Conservation (phyloP, 2,888 invertebrate species). For the Amphimallon solstitiale region DNA sequence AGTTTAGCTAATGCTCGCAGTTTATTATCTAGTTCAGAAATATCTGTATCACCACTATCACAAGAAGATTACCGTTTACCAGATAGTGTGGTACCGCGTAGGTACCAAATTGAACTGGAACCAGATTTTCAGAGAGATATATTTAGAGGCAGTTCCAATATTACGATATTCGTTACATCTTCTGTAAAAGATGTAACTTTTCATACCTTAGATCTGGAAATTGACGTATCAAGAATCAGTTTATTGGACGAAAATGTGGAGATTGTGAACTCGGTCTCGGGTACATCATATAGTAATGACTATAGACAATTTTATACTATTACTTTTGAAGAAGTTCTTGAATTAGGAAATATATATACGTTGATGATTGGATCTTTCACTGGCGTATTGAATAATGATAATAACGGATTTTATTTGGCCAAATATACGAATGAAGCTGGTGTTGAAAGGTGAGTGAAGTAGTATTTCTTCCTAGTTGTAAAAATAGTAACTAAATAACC, state of each 20-base stretch:
- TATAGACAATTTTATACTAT: slow-evolving; percentile 6
- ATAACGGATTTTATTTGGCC: slow-evolving; percentile 29
- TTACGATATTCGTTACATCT: background rate
- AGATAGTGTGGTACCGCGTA: background rate
- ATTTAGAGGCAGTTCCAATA: slow-evolving; percentile 9
- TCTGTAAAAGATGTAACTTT: slow-evolving; percentile 4
- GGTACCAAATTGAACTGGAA: slow-evolving; percentile 22
- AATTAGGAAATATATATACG: background rate
- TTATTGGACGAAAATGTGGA: background rate
- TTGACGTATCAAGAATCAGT: slow-evolving; percentile 1
- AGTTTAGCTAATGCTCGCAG: too few species aligned
- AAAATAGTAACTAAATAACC: too few species aligned
- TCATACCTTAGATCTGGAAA: slow-evolving; percentile 6
- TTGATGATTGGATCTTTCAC: slow-evolving; percentile 16
- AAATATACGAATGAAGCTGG: slow-evolving; percentile 22
- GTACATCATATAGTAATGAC: slow-evolving; percentile 2
- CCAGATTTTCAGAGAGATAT: slow-evolving; percentile 29
- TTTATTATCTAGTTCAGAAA: too few species aligned
- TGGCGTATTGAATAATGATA: slow-evolving; percentile 19
- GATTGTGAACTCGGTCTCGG: background rate
- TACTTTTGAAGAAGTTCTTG: background rate
- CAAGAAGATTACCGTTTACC: slow-evolving; percentile 16
- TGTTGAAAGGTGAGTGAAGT: too few species aligned
- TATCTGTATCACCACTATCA: too few species aligned
- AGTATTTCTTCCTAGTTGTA: too few species aligned